Percentiles rank a stretch among this genome's conserved stretches.
Evolutionary conservation across 1,140 invertebrate genomes (phyloP).

Genomic region (Chionoecetes opilio): DNA sequence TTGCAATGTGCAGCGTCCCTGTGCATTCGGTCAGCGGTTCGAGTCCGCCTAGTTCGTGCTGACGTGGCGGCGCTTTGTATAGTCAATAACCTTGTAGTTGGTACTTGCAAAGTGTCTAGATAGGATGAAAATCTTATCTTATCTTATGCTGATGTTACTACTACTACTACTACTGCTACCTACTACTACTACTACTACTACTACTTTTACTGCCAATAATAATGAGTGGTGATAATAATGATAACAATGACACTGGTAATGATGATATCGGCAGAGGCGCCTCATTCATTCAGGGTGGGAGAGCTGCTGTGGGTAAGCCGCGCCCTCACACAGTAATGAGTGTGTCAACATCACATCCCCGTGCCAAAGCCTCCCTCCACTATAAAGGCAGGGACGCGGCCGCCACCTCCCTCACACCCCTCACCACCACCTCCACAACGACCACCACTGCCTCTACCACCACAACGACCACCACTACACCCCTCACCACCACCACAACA

Average conservation of each 20-base stretch:
- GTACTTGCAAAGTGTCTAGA: no score
- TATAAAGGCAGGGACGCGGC: neutral
- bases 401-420: neutral
- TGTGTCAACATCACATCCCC: neutral
- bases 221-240: neutral
- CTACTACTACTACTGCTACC: neutral
- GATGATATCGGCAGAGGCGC: no score
- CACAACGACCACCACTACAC: no score
- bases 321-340: neutral
- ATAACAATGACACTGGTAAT: neutral
- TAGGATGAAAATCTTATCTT: no score
- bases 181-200: conserved; percentile 30
- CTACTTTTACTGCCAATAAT: neutral
- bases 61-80: no score
- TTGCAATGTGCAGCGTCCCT: no score
- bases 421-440: neutral
- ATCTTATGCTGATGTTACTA: neutral
- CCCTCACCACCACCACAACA: neutral
- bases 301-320: neutral
- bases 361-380: neutral
- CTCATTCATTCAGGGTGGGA: no score
- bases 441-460: no score
- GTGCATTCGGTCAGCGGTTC: no score
- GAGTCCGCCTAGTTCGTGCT: no score
- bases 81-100: no score